Evolutionary conservation across 1,140 invertebrate genomes (phyloP), one percentile per base, ranked within the genome.

Genomic region (Anoplolepis gracilipes): DNA sequence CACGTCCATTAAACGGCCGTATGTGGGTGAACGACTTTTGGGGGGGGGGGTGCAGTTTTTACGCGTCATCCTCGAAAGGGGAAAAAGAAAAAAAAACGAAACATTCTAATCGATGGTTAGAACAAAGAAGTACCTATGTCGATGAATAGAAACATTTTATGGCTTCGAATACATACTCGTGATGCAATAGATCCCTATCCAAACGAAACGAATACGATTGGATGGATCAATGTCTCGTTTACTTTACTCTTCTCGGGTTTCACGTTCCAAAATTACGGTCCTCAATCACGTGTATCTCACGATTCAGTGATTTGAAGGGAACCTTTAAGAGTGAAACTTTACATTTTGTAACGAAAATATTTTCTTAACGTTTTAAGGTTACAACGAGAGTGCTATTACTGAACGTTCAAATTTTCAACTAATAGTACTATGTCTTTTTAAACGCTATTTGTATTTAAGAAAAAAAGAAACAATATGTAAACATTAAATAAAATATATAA

Each of bases 61-160:
- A 70, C 59, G 57, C 61, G 59, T 69, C 33, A 36, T 49, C 2
- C n/a, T 57, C 22, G 42, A 36, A 16, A 70, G 22, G 42, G 33
- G n/a, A 49, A 78, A 46, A 84, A 59, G 30, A 7, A 6, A 73
- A n/a, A 13, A 36, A 57, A 39, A 57, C n/a, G 42, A 16, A 1
- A 30, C 2, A 46, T 25, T 49, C 53, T 10, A 75, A 28, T 46
- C 11, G 61, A 79, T 55, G 57, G 55, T 42, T 75, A 86, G 84
- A 90, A 90, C 78, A 88, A 86, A 81, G 89, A 57, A 36, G 13
- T 46, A 61, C 69, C 77, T 65, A 49, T 84, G 70, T 49, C 72
- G 79, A 85, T 85, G 88, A 90, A 90, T 87, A 76, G 75, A 69
- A 87, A 89, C 79, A 70, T 89, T 76, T 85, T 73, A 69, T 55